Evolutionary conservation across 2,113 vertebrate genomes (phyloP), one percentile per base, ranked within the genome.

Genomic region (Halichoeres trimaculatus): DNA sequence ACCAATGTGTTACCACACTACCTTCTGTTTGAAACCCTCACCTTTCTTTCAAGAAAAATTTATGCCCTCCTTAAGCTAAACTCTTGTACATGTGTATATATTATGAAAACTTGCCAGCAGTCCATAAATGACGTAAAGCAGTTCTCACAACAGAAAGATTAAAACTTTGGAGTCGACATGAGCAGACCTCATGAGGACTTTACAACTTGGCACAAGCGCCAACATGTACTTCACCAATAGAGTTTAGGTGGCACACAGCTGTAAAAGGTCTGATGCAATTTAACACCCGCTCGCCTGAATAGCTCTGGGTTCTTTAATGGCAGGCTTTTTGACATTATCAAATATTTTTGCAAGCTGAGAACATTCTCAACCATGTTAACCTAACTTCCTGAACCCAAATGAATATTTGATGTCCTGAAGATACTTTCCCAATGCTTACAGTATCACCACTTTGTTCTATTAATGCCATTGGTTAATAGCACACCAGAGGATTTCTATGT

Each of bases 131-230:
- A 83, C 74, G 74, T 77, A 75, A 83, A 86, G 67, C 45, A 59
- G 57, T 58, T 80, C 73, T 57, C 54, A 58, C 67, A 80, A 78
- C 45, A 74, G 58, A 60, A 61, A 80, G 64, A 86, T 74, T 68
- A 86, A 89, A 88, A 83, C 40, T 34, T 81, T 61, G 41, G 76
- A 81, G 67, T 84, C 34, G 24, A 71, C 58, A 55, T 50, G 75
- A 78, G 53, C 1, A 54, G 83, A 67, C 78, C 80, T 84, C 76
- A 79, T 77, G 80, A 50, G 50, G 68, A 70, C 76, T 90, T 89
- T 84, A 85, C 70, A 61, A 74, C 85, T 77, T 90, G 88, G 88
- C 90, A 85, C 63, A 22, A 17, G 59, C 60, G 30, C 56, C 47
- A 19, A 53, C n/a, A 1, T n/a, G 40, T 50, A 77, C 71, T 78